Percentiles rank a stretch among this genome's conserved stretches.
These are phyloP conservation scores for Tetanocera ferruginea DNA, from an alignment of 2,888 invertebrate genomes.

Conservation along the genomic window DNA sequence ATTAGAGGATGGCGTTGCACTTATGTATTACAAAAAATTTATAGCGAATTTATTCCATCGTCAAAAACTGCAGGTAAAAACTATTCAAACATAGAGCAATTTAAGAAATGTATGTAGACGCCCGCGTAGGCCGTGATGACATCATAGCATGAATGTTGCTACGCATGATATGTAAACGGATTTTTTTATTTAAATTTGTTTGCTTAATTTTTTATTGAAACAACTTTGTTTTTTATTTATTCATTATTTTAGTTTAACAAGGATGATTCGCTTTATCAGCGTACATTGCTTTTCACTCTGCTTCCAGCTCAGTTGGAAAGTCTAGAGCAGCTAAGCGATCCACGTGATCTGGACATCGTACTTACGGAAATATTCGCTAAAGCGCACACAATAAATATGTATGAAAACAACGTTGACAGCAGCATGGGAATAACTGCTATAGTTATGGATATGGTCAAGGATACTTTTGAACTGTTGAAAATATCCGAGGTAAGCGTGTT, in stretches of 20 bases:
- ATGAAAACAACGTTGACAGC: slow-evolving; percentile 5
- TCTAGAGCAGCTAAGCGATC: slow-evolving; percentile 56
- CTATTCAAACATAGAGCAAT: not conserved
- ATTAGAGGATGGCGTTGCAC: slow-evolving; percentile 54
- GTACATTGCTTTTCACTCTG: slow-evolving; percentile 56
- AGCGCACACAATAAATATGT: slow-evolving; percentile 45
- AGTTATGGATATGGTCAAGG: slow-evolving; percentile 54
- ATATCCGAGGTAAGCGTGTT: slow-evolving; percentile 55
- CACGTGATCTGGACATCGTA: slow-evolving; percentile 61
- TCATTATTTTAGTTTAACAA: slow-evolving; percentile 51
- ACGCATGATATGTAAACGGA: not conserved
- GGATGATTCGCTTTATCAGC: slow-evolving; percentile 46
- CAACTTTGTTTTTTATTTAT: not conserved
- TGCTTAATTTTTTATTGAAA: not conserved
- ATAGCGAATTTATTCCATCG: slow-evolving; percentile 55
- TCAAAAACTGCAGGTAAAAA: slow-evolving; percentile 54
- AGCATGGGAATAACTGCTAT: slow-evolving; percentile 46
- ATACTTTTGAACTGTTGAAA: slow-evolving; percentile 51
- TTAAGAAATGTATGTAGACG: not conserved
- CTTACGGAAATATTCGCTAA: slow-evolving; percentile 55
- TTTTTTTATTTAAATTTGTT: not conserved
- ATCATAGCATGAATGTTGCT: slow-evolving; percentile 13
- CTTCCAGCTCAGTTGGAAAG: slow-evolving; percentile 54
- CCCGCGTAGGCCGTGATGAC: slow-evolving; percentile 5
- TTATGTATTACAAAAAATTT: slow-evolving; percentile 61